These are phyloP conservation scores for Acrocera orbiculus DNA, from an alignment of 2,888 invertebrate genomes.

Conservation along the genomic window DNA sequence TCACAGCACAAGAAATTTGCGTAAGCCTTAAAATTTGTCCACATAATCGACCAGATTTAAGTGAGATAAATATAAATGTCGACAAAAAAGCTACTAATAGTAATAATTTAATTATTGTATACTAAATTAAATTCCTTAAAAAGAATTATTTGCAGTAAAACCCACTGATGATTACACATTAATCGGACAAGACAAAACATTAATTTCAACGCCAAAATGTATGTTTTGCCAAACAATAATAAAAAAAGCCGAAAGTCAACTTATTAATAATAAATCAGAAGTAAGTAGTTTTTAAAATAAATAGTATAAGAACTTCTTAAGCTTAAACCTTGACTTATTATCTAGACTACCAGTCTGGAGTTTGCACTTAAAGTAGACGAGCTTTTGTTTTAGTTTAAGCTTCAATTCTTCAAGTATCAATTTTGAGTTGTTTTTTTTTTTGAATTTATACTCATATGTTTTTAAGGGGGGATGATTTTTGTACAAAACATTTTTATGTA, in stretches of 20 bases:
- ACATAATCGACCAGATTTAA: conserved; percentile 29
- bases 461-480: too few species aligned
- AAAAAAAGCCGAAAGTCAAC: conserved; percentile 21
- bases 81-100: too few species aligned
- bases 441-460: too few species aligned
- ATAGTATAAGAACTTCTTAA: neutral
- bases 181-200: conserved; percentile 31
- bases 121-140: conserved; percentile 16
- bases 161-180: conserved; percentile 47
- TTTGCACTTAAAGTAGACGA: too few species aligned
- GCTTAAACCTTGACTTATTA: neutral
- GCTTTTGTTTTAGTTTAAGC: too few species aligned
- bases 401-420: too few species aligned
- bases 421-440: too few species aligned
- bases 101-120: conserved; percentile 1
- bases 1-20: conserved; percentile 60
- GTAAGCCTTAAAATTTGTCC: conserved; percentile 56
- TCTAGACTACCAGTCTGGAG: neutral
- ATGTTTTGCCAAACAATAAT: conserved; percentile 24
- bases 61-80: conserved; percentile 9
- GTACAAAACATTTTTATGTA: too few species aligned
- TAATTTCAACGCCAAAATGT: conserved; percentile 19
- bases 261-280: conserved; percentile 22
- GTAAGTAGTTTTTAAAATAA: conserved; percentile 9
- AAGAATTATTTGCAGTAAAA: conserved; percentile 32